Evolutionary conservation across 2,888 invertebrate species (phyloP).

Genomic region (Rhabditoides inermis): DNA sequence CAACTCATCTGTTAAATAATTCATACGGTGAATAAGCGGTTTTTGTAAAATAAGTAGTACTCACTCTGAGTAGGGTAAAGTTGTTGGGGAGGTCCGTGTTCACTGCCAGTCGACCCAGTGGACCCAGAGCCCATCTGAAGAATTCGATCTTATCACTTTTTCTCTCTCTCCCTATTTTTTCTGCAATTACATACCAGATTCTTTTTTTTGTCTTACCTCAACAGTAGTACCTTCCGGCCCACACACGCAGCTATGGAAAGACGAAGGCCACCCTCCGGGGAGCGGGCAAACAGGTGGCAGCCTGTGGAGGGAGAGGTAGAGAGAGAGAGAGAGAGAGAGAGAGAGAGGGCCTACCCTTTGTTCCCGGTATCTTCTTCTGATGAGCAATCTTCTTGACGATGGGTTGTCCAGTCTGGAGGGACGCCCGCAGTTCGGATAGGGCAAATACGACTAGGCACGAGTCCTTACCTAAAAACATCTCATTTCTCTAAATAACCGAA

Average conservation of each 20-base stretch:
- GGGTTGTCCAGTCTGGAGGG: conserved; percentile 9
- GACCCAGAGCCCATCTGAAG: conserved; percentile 24
- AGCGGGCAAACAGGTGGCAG: conserved; percentile 61
- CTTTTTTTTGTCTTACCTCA: not conserved
- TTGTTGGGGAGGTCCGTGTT: conserved; percentile 16
- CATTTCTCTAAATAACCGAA: not conserved
- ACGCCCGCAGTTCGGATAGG: conserved; percentile 63
- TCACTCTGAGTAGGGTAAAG: conserved; percentile 16
- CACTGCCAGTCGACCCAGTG: conserved; percentile 12
- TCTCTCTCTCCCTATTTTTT: too few species aligned
- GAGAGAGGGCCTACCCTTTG: conserved; percentile 19
- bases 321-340: too few species aligned
- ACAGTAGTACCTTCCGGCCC: conserved; percentile 12
- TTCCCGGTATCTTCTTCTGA: conserved; percentile 13
- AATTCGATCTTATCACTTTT: conserved; percentile 5
- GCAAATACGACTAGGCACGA: conserved; percentile 69
- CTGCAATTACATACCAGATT: not conserved
- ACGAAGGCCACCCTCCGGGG: conserved; percentile 66
- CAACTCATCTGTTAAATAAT: too few species aligned
- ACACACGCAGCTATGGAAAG: conserved; percentile 57
- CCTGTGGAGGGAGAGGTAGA: conserved; percentile 6
- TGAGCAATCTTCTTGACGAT: conserved; percentile 13
- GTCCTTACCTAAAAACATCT: conserved; percentile 55
- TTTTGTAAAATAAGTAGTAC: not conserved
- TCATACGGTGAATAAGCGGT: not conserved